phyloP scores from a whole-genome alignment of 2,888 invertebrate species.

The Neocrepidodera transversa region DNA sequence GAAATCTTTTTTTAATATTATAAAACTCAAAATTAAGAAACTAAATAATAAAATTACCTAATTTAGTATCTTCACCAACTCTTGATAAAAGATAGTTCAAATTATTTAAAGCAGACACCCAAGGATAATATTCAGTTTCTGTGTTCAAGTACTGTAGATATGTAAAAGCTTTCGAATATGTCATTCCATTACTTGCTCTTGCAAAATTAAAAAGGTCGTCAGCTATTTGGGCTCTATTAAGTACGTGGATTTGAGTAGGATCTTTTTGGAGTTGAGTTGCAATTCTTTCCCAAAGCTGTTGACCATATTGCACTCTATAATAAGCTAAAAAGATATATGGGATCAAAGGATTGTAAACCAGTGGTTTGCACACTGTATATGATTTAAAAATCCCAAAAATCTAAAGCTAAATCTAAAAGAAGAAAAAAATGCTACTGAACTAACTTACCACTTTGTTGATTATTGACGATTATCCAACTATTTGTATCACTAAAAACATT shows the following conservation, averaged over 20 bases:
- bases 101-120: constrained; percentile 67
- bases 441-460: constrained; percentile 37
- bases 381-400: no score
- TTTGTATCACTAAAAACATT: constrained; percentile 15
- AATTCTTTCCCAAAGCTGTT: constrained; percentile 69
- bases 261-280: constrained; percentile 60
- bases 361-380: no score
- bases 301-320: constrained; percentile 74
- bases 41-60: constrained; percentile 2
- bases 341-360: no score
- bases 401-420: no score
- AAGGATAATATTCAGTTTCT: constrained; percentile 75
- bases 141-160: constrained; percentile 71
- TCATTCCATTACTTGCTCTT: constrained; percentile 56
- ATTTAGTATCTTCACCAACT: not conserved
- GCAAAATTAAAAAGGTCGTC: constrained; percentile 77
- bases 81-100: not conserved
- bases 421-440: no score
- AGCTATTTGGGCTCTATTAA: constrained; percentile 78
- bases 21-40: no score
- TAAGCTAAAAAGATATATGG: constrained; percentile 63
- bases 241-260: constrained; percentile 62
- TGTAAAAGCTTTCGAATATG: constrained; percentile 67
- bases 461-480: constrained; percentile 41
- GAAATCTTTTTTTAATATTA: no score